These are phyloP conservation scores for Achatina immaculata DNA, from an alignment of 1,140 invertebrate species.

Conservation along the genomic window DNA sequence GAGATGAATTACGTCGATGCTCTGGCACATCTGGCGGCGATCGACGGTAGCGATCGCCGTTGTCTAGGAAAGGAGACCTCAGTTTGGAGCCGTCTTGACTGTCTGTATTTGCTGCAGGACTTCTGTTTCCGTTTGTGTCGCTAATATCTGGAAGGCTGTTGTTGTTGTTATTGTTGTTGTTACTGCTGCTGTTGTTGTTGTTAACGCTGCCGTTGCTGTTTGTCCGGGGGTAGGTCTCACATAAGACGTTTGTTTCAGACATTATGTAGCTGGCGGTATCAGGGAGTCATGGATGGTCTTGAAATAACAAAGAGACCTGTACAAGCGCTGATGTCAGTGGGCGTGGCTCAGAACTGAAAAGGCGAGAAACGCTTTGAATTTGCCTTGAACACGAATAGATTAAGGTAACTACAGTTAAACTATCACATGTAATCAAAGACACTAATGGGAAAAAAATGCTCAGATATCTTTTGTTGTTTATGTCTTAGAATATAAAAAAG, in stretches of 20 bases:
- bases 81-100: neutral
- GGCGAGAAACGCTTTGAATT: too few species aligned
- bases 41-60: neutral
- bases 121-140: neutral
- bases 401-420: too few species aligned
- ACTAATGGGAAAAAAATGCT: too few species aligned
- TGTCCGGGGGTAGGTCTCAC: neutral
- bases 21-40: neutral
- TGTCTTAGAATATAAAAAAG: too few species aligned
- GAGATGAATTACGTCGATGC: neutral
- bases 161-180: constrained; percentile 37
- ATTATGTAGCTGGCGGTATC: neutral
- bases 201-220: neutral
- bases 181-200: constrained; percentile 24
- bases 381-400: too few species aligned
- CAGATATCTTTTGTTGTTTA: too few species aligned
- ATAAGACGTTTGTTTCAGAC: constrained; percentile 21
- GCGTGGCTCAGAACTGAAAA: too few species aligned
- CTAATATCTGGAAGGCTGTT: neutral
- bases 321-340: too few species aligned
- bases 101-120: neutral
- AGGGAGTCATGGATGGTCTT: too few species aligned
- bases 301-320: too few species aligned
- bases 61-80: neutral
- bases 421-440: too few species aligned